These are phyloP conservation scores for Meganola albula DNA, from an alignment of 2,888 invertebrate genomes.

Conservation along the genomic window DNA sequence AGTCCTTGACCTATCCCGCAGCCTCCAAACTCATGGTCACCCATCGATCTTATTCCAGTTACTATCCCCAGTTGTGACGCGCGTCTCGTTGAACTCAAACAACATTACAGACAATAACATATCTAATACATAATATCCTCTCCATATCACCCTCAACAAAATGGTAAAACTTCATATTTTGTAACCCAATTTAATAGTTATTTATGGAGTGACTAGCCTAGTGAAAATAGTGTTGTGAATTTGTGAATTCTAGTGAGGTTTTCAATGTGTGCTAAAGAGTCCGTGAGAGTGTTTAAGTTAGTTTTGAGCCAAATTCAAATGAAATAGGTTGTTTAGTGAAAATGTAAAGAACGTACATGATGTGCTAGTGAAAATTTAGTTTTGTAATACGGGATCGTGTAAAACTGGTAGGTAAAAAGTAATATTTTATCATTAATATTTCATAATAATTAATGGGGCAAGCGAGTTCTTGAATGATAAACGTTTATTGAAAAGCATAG, in stretches of 20 bases:
- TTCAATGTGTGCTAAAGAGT: no score
- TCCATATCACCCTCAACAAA: slow-evolving; percentile 25
- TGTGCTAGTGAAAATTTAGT: no score
- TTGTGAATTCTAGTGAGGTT: slow-evolving; percentile 1
- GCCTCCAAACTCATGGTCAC: slow-evolving; percentile 26
- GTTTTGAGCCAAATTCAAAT: no score
- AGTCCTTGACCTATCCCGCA: slow-evolving; percentile 3
- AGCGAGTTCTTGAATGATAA: no score
- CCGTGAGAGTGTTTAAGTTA: no score
- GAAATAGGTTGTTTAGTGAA: no score
- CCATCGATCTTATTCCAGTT: slow-evolving; percentile 29
- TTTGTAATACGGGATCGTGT: no score
- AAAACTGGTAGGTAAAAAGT: no score
- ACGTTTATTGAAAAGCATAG: no score
- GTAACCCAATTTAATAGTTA: slow-evolving; percentile 11
- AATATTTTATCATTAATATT: no score
- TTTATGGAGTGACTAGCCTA: slow-evolving; percentile 13
- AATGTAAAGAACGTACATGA: no score
- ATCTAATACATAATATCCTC: slow-evolving; percentile 20
- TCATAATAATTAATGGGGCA: no score
- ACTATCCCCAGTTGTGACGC: slow-evolving; percentile 31
- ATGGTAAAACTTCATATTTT: slow-evolving; percentile 15
- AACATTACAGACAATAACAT: slow-evolving; percentile 30
- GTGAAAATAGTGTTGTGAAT: slow-evolving; percentile 21
- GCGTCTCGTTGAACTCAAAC: slow-evolving; percentile 23